Conservation (phyloP, 2,888 invertebrate species). For the Reticulitermes lucifugus region DNA sequence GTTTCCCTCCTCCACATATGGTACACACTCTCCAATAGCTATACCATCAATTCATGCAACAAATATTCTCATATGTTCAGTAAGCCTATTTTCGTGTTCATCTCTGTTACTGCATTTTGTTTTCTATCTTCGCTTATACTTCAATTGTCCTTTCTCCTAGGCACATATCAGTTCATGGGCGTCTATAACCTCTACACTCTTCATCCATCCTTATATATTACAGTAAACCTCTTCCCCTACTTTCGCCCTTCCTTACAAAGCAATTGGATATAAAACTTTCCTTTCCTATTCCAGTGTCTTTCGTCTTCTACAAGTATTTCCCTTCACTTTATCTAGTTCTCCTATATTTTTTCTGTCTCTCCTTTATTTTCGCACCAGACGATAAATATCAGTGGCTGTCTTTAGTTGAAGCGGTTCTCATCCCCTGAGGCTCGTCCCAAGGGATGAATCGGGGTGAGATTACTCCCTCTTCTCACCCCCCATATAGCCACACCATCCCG, state of each 20-base stretch:
- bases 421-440: constrained; percentile 38
- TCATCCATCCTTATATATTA: constrained; percentile 36
- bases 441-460: constrained; percentile 46
- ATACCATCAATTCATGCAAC: background rate
- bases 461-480: constrained; percentile 33
- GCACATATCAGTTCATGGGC: constrained; percentile 32
- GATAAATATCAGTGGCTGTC: constrained; percentile 40
- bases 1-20: background rate
- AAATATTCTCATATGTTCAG: constrained; percentile 1
- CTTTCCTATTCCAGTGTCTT: constrained; percentile 37
- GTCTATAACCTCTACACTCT: constrained; percentile 31
- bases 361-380: constrained; percentile 37
- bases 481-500: constrained; percentile 22
- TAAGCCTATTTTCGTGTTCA: background rate
- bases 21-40: background rate
- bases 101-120: background rate
- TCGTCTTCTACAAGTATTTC: constrained; percentile 17
- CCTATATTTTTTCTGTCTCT: constrained; percentile 33
- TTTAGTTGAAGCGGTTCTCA: constrained; percentile 42
- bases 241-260: constrained; percentile 30
- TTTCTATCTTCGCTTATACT: background rate
- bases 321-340: constrained; percentile 36
- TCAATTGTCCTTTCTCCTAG: background rate
- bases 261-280: constrained; percentile 41
- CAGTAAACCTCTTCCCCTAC: constrained; percentile 23